A percentile compares a stretch with the other conserved stretches of the same genome.
These are phyloP conservation scores for Elephantulus edwardii DNA, from an alignment of 2,113 vertebrate species.

Conservation along the genomic window DNA sequence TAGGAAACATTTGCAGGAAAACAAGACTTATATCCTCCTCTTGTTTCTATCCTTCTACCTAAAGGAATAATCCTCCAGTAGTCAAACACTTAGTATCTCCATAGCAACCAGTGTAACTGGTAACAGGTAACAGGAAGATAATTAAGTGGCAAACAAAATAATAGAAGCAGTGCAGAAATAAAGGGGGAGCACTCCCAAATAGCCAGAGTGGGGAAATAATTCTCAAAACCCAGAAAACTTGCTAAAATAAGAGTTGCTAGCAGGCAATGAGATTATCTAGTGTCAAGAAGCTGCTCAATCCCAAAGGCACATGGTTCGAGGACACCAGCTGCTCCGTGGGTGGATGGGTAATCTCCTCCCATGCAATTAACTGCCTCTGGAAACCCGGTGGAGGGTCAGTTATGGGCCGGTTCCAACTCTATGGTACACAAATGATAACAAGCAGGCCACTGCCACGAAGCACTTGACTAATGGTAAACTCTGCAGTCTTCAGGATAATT, in stretches of 20 bases:
- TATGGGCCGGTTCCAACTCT: no score
- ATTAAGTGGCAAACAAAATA: slow-evolving; percentile 49
- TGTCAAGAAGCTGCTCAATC: not conserved
- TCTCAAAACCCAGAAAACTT: not conserved
- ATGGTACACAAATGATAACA: no score
- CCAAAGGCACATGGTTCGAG: no score
- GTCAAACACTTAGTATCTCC: slow-evolving; percentile 44
- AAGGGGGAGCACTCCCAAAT: not conserved
- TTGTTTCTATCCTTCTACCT: slow-evolving; percentile 26
- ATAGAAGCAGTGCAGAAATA: not conserved
- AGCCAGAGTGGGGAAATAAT: not conserved
- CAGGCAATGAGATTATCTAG: not conserved
- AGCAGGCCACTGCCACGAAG: no score
- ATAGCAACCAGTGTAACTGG: slow-evolving; percentile 38
- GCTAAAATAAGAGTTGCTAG: not conserved
- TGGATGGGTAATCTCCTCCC: no score
- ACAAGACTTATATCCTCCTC: slow-evolving; percentile 12
- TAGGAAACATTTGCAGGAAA: slow-evolving; percentile 37
- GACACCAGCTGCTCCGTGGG: no score
- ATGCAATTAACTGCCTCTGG: no score
- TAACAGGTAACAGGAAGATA: not conserved
- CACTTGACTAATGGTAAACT: not conserved
- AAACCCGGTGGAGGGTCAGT: no score
- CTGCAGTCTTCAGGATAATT: not conserved
- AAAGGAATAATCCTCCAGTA: slow-evolving; percentile 51